A percentile compares a stretch with the other conserved stretches of the same genome.
Evolutionary conservation across 2,888 invertebrate genomes (phyloP).

Genomic region (Drosophila rubida): DNA sequence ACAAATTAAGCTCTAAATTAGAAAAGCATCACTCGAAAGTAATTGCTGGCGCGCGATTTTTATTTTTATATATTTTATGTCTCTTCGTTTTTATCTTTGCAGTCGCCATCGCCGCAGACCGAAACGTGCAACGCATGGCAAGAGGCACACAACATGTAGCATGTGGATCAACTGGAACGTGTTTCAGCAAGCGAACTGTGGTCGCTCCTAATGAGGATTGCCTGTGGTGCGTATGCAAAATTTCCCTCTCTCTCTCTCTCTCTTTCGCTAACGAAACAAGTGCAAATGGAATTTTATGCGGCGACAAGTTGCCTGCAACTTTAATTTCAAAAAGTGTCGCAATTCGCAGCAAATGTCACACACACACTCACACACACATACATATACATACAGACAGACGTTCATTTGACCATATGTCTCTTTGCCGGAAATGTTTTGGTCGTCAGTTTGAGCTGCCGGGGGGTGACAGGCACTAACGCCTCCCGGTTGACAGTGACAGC

Average conservation of each 20-base stretch:
- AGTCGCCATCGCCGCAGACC: conserved; percentile 21
- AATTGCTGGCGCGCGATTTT: conserved; percentile 64
- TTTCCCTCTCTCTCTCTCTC: background rate
- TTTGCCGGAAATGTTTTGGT: conserved; percentile 34
- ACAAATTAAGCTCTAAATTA: conserved; percentile 76
- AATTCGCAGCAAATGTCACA: conserved; percentile 37
- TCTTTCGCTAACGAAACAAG: background rate
- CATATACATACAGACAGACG: background rate
- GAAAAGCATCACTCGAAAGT: conserved; percentile 74
- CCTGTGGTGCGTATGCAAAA: conserved; percentile 49
- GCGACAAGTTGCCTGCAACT: conserved; percentile 44
- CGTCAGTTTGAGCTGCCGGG: conserved; percentile 19
- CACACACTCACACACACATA: conserved; percentile 23
- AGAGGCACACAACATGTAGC: conserved; percentile 24
- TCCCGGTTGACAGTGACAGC: conserved; percentile 56
- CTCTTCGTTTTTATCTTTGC: conserved; percentile 56
- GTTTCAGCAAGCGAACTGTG: background rate
- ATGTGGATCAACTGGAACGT: conserved; percentile 5
- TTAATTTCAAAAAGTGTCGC: conserved; percentile 59
- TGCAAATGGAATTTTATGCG: conserved; percentile 18
- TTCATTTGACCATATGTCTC: conserved; percentile 13
- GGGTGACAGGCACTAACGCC: conserved; percentile 11
- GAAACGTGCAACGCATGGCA: conserved; percentile 63
- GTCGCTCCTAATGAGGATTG: conserved; percentile 21
- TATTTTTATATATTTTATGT: conserved; percentile 54